Percentiles rank a stretch among this genome's conserved stretches.
These are phyloP conservation scores for Peribatodes rhomboidaria DNA, from an alignment of 2,888 invertebrate genomes.

Conservation along the genomic window DNA sequence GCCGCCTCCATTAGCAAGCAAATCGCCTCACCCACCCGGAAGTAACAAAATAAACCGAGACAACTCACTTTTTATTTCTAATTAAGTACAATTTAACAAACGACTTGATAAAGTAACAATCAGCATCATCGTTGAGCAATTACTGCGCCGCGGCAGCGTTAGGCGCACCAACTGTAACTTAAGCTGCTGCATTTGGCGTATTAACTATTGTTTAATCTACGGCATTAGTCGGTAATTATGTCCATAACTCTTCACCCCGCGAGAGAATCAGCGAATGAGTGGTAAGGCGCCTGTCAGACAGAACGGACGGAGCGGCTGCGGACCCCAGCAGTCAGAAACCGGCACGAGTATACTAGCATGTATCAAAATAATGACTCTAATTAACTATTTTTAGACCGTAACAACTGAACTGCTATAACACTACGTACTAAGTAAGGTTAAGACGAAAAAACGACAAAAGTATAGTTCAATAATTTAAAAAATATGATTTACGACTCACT, in stretches of 20 bases:
- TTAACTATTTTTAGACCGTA: too few species aligned
- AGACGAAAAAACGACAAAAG: too few species aligned
- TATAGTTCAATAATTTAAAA: too few species aligned
- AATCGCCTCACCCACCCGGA: background rate
- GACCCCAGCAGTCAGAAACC: too few species aligned
- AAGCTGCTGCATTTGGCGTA: background rate
- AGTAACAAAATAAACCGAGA: slow-evolving; percentile 6
- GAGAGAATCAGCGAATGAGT: slow-evolving; percentile 17
- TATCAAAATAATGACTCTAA: too few species aligned
- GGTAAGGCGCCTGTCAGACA: background rate
- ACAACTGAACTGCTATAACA: too few species aligned
- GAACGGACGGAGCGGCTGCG: background rate
- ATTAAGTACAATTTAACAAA: slow-evolving; percentile 19
- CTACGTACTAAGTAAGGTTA: too few species aligned
- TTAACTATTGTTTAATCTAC: background rate
- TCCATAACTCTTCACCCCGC: slow-evolving; percentile 39
- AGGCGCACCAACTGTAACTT: background rate
- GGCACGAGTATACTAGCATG: too few species aligned
- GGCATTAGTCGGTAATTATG: slow-evolving; percentile 31
- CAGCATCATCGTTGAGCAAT: slow-evolving; percentile 17
- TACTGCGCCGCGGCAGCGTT: slow-evolving; percentile 1
- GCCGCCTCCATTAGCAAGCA: background rate
- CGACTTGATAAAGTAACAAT: slow-evolving; percentile 36
- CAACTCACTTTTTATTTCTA: slow-evolving; percentile 26
- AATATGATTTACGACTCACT: too few species aligned